Conservation (phyloP, 2,113 vertebrate genomes). For the Coregonus clupeaformis region DNA sequence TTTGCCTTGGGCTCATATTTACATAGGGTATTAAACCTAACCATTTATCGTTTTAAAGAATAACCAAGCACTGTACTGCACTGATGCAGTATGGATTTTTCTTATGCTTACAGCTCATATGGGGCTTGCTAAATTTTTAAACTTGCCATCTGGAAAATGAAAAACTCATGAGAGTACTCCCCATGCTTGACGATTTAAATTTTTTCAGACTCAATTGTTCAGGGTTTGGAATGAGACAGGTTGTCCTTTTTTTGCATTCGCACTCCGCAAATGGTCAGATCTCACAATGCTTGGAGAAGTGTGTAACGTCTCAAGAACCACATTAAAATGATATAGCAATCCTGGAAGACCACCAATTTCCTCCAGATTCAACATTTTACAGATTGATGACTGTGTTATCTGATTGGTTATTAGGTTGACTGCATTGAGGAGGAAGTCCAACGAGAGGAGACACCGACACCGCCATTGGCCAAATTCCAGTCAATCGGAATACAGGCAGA, state of each 20-base stretch:
- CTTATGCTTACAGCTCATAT: neutral
- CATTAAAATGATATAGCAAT: too few species aligned
- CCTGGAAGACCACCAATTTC: neutral
- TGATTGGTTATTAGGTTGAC: slow-evolving; percentile 87
- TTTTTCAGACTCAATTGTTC: too few species aligned
- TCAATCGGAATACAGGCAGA: slow-evolving; percentile 99
- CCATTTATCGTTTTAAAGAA: slow-evolving; percentile 9
- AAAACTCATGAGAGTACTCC: neutral
- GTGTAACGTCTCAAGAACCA: too few species aligned
- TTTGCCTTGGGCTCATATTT: too few species aligned
- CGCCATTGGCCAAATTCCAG: slow-evolving; percentile 92
- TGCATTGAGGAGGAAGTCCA: slow-evolving; percentile 95
- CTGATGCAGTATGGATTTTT: neutral
- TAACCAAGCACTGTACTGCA: slow-evolving; percentile 16
- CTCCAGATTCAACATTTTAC: neutral
- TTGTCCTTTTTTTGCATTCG: too few species aligned
- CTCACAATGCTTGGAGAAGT: too few species aligned
- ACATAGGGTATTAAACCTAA: neutral
- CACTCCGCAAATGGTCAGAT: too few species aligned
- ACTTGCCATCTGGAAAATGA: neutral
- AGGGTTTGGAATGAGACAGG: too few species aligned
- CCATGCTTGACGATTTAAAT: too few species aligned
- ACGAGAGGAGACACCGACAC: slow-evolving; percentile 85
- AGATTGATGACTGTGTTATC: slow-evolving; percentile 14
- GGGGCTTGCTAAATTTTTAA: neutral